Evolutionary conservation across 2,797 vertebrate genomes (phyloP), one percentile per base, ranked within the genome.

Genomic region (Pantherophis vulpinus): DNA sequence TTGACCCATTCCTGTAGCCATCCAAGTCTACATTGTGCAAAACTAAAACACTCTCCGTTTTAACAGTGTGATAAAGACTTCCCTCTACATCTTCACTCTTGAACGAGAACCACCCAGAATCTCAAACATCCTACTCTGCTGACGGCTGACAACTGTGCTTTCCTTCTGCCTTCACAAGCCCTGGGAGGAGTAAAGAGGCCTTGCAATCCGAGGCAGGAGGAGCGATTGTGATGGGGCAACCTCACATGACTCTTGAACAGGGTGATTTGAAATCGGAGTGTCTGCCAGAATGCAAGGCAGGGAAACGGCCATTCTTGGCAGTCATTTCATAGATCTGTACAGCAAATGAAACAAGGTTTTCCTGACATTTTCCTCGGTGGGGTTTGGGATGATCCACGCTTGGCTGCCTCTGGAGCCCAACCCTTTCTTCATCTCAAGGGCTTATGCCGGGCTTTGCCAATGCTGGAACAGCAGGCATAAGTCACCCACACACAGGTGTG

Each of bases 11-110:
- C 70, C 37, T 23, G 18, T 79, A 4, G 32, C 70, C 18, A 54
- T 92, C 95, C 89, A 59, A n/a, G 92, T 42, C 32, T 79, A 88
- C 90, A 56, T 94, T 59, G 0, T 70, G 47, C 92, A 93, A 94
- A 93, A 88, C 55, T 93, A 95, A 94, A 87, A 66, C 32, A 37
- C 74, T 0, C 94, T 14, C 56, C 54, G 1, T 66, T 51, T 25
- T 42, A 90, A 37, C 61, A 56, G 66, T 4, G 12, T 23, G 32
- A 74, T 47, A 20, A 54, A 27, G 59, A 89, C 87, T 91, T 91
- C 74, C 70, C 12, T 42, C 79, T 91, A 13, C 51, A 93, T 88
- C 25, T 51, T 55, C 59, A 60, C 0, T 27, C 42, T 92, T 51
- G 55, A 54, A 42, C 61, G 59, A 86, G 25, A 89, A 86, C 70